Evolutionary conservation across 2,888 invertebrate species (phyloP).

Genomic region (Oscheius onirici): DNA sequence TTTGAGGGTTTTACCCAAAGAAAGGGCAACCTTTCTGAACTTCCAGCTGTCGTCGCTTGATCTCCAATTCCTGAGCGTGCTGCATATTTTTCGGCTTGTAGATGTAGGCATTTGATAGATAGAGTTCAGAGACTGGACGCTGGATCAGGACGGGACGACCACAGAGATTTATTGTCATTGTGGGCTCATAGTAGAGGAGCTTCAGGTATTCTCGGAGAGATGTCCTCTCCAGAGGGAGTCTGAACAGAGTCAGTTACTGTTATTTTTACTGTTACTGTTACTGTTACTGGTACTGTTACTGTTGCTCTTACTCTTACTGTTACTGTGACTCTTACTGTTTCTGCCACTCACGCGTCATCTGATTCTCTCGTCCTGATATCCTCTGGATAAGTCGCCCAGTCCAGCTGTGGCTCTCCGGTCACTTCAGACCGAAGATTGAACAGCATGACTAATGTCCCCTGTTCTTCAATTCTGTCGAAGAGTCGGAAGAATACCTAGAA

Average conservation of each 20-base stretch:
- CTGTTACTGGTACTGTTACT: too few species aligned
- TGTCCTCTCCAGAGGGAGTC: background rate
- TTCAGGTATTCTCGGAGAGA: background rate
- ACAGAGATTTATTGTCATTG: background rate
- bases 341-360: background rate
- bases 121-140: too few species aligned
- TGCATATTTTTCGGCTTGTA: too few species aligned
- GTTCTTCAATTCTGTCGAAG: background rate
- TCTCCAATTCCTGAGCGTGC: too few species aligned
- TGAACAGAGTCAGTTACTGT: too few species aligned
- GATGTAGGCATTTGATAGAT: too few species aligned
- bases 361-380: background rate
- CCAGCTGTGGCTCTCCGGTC: background rate
- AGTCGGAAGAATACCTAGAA: background rate
- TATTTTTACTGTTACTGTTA: too few species aligned
- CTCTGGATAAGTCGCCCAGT: background rate
- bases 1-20: too few species aligned
- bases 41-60: too few species aligned
- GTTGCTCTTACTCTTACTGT: background rate
- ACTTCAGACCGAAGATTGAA: background rate
- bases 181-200: background rate
- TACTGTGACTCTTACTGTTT: background rate
- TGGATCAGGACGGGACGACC: too few species aligned
- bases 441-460: background rate
- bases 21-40: too few species aligned